phyloP scores from a whole-genome alignment of 2,113 vertebrate species.

The Glaucidium brasilianum region DNA sequence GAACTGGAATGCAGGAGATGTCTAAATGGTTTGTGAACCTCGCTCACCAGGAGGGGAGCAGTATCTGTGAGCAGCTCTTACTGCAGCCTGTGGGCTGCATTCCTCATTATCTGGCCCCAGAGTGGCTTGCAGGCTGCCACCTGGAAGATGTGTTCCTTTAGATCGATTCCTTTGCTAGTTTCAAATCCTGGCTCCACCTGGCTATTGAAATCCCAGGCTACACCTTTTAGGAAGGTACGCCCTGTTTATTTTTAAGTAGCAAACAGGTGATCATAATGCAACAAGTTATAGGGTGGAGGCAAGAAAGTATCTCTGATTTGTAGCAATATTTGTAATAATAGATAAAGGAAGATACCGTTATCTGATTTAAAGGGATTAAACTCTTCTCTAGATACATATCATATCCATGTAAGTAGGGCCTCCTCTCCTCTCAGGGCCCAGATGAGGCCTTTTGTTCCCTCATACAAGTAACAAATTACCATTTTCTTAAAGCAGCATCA shows the following conservation, averaged over 20 bases:
- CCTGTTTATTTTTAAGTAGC: not conserved
- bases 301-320: not conserved
- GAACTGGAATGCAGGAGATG: not conserved
- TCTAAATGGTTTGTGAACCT: not conserved
- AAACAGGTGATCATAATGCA: not conserved
- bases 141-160: not conserved
- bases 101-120: fast-evolving
- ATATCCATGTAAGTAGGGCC: not conserved
- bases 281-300: not conserved
- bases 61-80: not conserved
- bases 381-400: not conserved
- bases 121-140: not conserved
- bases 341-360: not conserved
- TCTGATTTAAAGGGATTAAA: not conserved
- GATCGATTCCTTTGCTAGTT: not conserved
- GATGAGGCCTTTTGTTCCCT: not conserved
- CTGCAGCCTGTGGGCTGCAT: not conserved
- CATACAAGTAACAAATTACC: not conserved
- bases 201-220: not conserved
- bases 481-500: not conserved
- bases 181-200: not conserved
- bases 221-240: not conserved
- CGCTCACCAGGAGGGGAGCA: not conserved
- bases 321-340: not conserved
- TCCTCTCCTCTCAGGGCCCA: not conserved